Evolutionary conservation across 2,888 invertebrate genomes (phyloP).

Genomic region (Phytoseiulus persimilis): DNA sequence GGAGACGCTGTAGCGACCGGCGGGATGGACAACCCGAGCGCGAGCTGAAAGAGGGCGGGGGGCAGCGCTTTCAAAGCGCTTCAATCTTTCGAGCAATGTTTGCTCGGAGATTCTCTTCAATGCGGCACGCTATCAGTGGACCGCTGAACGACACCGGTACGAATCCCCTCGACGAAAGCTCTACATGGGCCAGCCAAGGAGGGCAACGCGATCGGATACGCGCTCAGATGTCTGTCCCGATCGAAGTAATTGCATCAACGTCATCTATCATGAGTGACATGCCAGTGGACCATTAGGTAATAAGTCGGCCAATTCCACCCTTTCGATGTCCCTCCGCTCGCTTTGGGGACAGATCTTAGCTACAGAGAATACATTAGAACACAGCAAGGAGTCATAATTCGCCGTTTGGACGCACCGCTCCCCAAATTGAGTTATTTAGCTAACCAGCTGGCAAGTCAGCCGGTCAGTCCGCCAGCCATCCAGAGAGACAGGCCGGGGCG

Average conservation of each 20-base stretch:
- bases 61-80: background rate
- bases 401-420: background rate
- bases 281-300: background rate
- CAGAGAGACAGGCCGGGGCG: background rate
- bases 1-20: background rate
- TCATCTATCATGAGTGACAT: background rate
- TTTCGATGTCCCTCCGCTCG: background rate
- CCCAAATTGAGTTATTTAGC: slow-evolving; percentile 5
- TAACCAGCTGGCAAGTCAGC: background rate
- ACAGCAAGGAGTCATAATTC: background rate
- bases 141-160: background rate
- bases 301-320: slow-evolving; percentile 5
- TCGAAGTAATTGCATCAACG: slow-evolving; percentile 5
- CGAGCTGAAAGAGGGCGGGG: background rate
- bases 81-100: background rate
- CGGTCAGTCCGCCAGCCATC: background rate
- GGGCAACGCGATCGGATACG: background rate
- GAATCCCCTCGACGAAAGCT: background rate
- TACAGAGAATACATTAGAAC: background rate
- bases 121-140: background rate
- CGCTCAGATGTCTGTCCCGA: background rate
- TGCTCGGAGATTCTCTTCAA: background rate
- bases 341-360: background rate
- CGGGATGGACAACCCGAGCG: background rate
- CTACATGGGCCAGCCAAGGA: background rate